Evolutionary conservation across 2,888 invertebrate species (phyloP), one percentile per base, ranked within the genome.

Genomic region (Macaria liturata): DNA sequence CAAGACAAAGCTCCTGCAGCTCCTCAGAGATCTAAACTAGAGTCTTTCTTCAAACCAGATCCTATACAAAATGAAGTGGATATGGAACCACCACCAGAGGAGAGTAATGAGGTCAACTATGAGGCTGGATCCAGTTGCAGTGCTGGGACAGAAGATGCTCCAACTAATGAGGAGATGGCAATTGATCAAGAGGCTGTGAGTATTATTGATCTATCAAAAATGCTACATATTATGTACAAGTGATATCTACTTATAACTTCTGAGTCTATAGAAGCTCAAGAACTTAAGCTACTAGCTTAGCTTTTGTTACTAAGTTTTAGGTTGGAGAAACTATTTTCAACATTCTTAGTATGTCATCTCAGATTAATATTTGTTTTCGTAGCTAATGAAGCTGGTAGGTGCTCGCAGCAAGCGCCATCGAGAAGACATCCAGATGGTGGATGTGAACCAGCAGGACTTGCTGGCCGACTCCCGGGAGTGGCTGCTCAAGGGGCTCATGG

Each of bases 391-490:
- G 62, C 83, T 97, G 8, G 94, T 95, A 65, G 97, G 97, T 0
- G 83, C 94, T 30, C 92, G 93, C 37, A 94, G 93, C 1, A 94
- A 95, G 70, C 92, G 94, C 2, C 93, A 93, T 61, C 91, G 93
- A 39, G 94, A 94, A 69, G 94, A 94, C 53, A 94, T 95, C 50
- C 94, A 97, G 73, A 93, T 98, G 54, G 95, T 98, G 9, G 97
- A 98, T 74, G 95, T 98, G 1, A 95, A 95, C 64, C 96, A 97
- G 48, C 94, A 95, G 66, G 95, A 97, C 73, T 95, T 97, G 0
- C 85, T 97, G 66, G 95, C 95, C 0, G 95, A 97, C 62, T 94
- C 95, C n/a, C 94, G 95, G 9, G 94, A 96, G 76, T 97, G 97
- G 95, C 84, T 97, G 75, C 94, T 96, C 3, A 97, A 97, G 71